Evolutionary conservation across 2,113 vertebrate genomes (phyloP), one percentile per base, ranked within the genome.

Genomic region (Cacatua alba): DNA sequence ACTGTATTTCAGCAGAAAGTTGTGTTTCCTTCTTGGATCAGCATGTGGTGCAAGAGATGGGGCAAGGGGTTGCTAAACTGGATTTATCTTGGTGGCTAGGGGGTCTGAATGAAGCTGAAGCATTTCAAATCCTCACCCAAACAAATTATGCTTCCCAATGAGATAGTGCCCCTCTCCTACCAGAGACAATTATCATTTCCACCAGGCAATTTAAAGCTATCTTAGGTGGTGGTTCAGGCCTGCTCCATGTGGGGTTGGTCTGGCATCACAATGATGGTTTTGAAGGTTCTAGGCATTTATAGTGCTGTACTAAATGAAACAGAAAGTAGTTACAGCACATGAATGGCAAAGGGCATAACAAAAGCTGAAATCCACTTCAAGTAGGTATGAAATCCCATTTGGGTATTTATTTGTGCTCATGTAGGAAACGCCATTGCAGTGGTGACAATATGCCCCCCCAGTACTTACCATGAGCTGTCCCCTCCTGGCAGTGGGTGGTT

Each of bases 241-340:
- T 1, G 2, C 25, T 69, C 57, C 19, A 11, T 3, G 0, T 0
- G 1, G 68, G 65, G 39, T 39, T 0, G 0, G 17, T 33, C 81
- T 0, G 0, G n/a, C 1, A 2, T 48, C 35, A 10, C 1, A 6
- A 5, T 13, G 65, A 41, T 52, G 53, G 13, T 44, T 83, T 68
- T 82, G 77, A 76, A 80, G 44, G 48, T 69, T 84, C 48, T 63
- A 39, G 14, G 33, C 4, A 0, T 89, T 67, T 68, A 62, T 16
- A 21, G 37, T 11, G 39, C 48, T 0, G 2, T 12, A 5, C 28
- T 14, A 21, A 55, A 62, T 26, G 33, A 57, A 78, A 17, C 18
- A 52, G 59, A 76, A 93, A 51, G 51, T 25, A 23, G 12, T 62
- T 82, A 53, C 19, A 81, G 64, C 60, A 52, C 1, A 0, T 0